These are phyloP conservation scores for Nannoperca obscura DNA, from an alignment of 2,797 vertebrate genomes.

Conservation along the genomic window DNA sequence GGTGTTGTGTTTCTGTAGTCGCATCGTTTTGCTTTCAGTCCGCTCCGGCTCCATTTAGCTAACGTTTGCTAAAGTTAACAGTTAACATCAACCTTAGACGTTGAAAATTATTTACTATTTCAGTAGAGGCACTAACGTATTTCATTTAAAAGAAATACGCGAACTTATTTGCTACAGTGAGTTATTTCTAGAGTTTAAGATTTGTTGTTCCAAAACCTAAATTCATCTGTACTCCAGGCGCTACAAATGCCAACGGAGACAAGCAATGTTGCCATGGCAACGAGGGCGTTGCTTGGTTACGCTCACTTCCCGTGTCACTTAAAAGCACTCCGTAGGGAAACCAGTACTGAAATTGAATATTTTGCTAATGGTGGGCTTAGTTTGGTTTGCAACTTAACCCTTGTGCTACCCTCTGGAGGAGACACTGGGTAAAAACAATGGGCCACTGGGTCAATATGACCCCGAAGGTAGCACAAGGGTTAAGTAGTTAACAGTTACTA, in stretches of 20 bases:
- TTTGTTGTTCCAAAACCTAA: not conserved
- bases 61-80: constrained; percentile 1
- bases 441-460: no score
- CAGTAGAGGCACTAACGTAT: not conserved
- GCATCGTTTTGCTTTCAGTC: constrained; percentile 40
- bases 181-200: accelerated
- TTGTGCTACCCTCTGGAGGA: no score
- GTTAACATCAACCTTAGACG: not conserved
- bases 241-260: constrained; percentile 54
- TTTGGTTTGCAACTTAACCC: not conserved
- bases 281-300: constrained; percentile 51
- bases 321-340: constrained; percentile 47
- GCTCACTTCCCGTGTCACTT: constrained; percentile 68
- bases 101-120: not conserved
- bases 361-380: accelerated
- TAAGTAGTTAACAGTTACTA: no score
- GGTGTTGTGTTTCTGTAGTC: constrained; percentile 54
- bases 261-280: constrained; percentile 50
- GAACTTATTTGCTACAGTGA: not conserved
- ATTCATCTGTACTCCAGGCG: not conserved
- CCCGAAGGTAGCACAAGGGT: no score
- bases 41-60: constrained; percentile 51
- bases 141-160: not conserved
- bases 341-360: not conserved
- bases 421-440: no score